Evolutionary conservation across 2,888 invertebrate species (phyloP).

Genomic region (Malacosoma neustria): DNA sequence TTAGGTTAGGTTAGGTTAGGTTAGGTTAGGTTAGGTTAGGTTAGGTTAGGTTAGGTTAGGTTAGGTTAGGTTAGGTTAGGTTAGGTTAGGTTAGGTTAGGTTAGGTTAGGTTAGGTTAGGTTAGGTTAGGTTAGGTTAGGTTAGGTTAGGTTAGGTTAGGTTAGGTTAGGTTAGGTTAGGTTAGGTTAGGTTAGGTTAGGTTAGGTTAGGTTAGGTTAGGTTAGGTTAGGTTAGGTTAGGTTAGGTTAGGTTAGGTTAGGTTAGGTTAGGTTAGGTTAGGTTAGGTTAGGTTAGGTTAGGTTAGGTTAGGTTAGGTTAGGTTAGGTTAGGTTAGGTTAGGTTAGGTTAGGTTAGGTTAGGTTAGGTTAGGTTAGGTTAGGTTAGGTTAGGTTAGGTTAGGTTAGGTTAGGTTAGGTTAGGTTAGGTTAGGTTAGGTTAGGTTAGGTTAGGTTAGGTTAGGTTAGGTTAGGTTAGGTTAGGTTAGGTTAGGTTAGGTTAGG

Average conservation of each 20-base stretch:
- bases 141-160: slow-evolving; percentile 9
- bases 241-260: slow-evolving; percentile 8
- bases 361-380: slow-evolving; percentile 15
- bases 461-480: slow-evolving; percentile 17
- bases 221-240: slow-evolving; percentile 10
- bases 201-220: slow-evolving; percentile 9
- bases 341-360: slow-evolving; percentile 14
- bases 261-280: slow-evolving; percentile 11
- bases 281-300: slow-evolving; percentile 15
- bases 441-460: slow-evolving; percentile 9
- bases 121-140: slow-evolving; percentile 8
- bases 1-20: slow-evolving; percentile 13
- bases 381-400: slow-evolving; percentile 16
- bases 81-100: slow-evolving; percentile 7
- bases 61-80: slow-evolving; percentile 7
- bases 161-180: slow-evolving; percentile 7
- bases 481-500: slow-evolving; percentile 16
- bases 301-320: slow-evolving; percentile 14
- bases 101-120: slow-evolving; percentile 4
- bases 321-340: slow-evolving; percentile 10
- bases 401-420: slow-evolving; percentile 20
- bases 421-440: slow-evolving; percentile 18
- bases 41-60: not conserved
- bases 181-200: slow-evolving; percentile 5
- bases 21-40: slow-evolving; percentile 7